Conservation (phyloP, 2,888 invertebrate genomes). For the Acleris sparsana region DNA sequence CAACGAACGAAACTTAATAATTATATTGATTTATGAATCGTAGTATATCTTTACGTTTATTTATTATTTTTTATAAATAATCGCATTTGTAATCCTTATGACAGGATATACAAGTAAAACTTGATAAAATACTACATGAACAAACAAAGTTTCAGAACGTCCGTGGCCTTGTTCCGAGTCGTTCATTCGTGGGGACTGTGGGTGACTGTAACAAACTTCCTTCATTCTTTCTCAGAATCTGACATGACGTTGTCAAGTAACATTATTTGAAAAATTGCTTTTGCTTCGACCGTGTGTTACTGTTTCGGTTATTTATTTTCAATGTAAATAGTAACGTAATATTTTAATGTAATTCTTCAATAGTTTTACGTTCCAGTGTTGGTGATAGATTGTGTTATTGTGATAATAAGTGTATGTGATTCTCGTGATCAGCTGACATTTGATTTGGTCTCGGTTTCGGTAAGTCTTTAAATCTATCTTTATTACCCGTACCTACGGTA, state of each 20-base stretch:
- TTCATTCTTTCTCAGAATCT: conserved; percentile 19
- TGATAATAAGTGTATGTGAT: conserved; percentile 17
- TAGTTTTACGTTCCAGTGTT: conserved; percentile 2
- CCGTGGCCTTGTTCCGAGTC: conserved; percentile 3
- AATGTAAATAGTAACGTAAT: conserved; percentile 18
- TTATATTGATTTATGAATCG: no score
- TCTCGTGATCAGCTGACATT: conserved; percentile 22
- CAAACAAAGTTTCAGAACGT: conserved; percentile 13
- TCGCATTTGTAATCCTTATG: no score
- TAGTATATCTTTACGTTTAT: no score
- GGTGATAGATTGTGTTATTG: conserved; percentile 14
- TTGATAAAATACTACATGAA: no score
- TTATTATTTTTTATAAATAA: no score
- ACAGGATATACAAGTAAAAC: no score
- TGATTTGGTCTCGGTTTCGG: conserved; percentile 15
- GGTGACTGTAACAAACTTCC: no score
- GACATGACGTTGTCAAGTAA: conserved; percentile 23
- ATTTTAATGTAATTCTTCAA: conserved; percentile 3
- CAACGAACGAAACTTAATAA: no score
- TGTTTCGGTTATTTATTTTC: conserved; percentile 21
- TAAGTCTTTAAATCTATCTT: conserved; percentile 15
- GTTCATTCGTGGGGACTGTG: conserved; percentile 3
- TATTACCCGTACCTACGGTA: neutral
- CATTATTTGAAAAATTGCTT: conserved; percentile 37
- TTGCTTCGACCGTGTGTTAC: conserved; percentile 32